These are phyloP conservation scores for Nymphalis polychloros DNA, from an alignment of 2,888 invertebrate species.

Conservation along the genomic window DNA sequence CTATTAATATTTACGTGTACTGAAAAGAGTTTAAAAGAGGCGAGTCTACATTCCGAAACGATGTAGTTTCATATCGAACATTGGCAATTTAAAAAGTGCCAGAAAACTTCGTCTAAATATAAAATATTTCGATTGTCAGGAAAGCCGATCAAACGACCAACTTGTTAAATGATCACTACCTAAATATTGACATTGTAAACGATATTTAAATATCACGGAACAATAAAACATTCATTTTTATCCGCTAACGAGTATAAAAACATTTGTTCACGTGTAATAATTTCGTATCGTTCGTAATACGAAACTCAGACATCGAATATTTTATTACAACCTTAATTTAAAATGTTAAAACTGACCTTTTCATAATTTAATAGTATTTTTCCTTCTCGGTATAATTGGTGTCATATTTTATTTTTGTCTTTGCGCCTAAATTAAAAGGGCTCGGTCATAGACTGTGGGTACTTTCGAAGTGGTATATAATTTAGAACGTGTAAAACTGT, in stretches of 20 bases:
- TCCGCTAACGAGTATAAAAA: constrained; percentile 4
- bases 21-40: no score
- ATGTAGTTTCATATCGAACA: no score
- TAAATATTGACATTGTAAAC: no score
- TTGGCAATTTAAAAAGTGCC: no score
- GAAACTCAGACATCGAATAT: constrained; percentile 28
- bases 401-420: constrained; percentile 43
- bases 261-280: constrained; percentile 2
- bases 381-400: constrained; percentile 40
- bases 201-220: no score
- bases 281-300: constrained; percentile 6
- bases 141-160: no score
- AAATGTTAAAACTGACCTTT: constrained; percentile 41
- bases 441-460: constrained; percentile 23
- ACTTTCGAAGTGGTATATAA: constrained; percentile 9
- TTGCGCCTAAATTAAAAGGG: constrained; percentile 38
- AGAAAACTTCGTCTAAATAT: no score
- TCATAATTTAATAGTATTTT: constrained; percentile 41
- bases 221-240: constrained; percentile 1
- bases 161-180: no score
- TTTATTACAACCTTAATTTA: constrained; percentile 35
- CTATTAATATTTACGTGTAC: no score
- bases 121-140: no score
- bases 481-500: no score
- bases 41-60: no score